These are phyloP conservation scores for Cossypha niveicapilla DNA, from an alignment of 2,797 vertebrate species.

Conservation along the genomic window DNA sequence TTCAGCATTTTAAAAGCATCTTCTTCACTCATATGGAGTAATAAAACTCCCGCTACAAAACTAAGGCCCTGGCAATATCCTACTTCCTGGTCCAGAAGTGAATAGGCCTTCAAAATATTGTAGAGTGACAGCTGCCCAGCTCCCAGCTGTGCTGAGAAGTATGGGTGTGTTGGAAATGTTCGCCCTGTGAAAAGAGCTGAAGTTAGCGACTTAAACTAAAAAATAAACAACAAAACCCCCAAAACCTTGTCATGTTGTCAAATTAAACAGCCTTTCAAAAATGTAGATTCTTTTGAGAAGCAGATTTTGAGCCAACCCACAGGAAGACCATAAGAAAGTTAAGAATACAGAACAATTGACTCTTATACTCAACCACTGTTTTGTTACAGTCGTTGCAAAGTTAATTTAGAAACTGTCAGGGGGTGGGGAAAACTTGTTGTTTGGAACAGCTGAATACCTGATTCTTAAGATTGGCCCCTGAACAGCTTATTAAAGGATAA, in stretches of 20 bases:
- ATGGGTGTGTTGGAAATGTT: constrained; percentile 95
- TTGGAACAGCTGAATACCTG: background rate
- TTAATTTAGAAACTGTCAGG: background rate
- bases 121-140: constrained; percentile 94
- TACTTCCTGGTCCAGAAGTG: constrained; percentile 94
- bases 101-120: constrained; percentile 96
- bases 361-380: background rate
- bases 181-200: constrained; percentile 79
- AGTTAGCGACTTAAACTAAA: background rate
- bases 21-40: constrained; percentile 94
- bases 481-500: background rate
- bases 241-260: background rate
- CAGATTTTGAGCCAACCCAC: background rate
- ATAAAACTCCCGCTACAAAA: constrained; percentile 92
- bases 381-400: background rate
- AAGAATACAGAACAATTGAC: background rate
- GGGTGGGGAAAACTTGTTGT: background rate
- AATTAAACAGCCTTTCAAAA: background rate
- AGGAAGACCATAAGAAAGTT: background rate
- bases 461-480: background rate
- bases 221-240: background rate
- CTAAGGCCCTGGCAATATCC: constrained; percentile 97
- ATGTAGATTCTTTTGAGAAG: background rate
- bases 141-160: constrained; percentile 94
- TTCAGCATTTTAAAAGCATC: constrained; percentile 94